Base-by-base conservation (phyloP, 2,888 invertebrate species). In the Lissonota sp. region DNA sequence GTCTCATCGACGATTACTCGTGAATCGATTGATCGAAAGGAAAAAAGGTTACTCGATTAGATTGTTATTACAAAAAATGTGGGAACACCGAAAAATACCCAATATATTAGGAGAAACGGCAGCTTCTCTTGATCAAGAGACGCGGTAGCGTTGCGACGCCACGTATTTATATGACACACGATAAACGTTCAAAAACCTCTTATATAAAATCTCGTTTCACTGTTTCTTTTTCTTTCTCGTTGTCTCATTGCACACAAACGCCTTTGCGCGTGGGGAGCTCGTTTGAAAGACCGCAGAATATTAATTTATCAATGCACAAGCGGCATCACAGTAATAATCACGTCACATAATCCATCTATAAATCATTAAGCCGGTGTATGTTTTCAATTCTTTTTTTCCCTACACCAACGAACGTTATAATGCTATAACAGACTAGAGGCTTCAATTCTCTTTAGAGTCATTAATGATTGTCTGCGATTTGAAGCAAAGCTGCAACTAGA, bases 241-340 rank as follows among this genome's bases (percentile, higher is more conserved):
- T 80, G 82, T 82, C 80, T 79, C 71, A 77, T 76, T 66, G 76
- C 60, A 63, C 75, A 71, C 79, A 80, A 76, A 75, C 26, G 26
- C 14, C 12, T 53, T 53, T 14, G 72, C 42, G 72, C 80, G 80
- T 44, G 55, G 37, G 7, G 40, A 57, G 44, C 46, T 16, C 37
- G 46, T 76, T 49, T 39, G 7, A 44, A 26, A 16, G 73, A 80
- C 82, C 82, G 79, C 74, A 62, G 79, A 83, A 84, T 88, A 88
- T 90, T 88, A 90, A 91, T 91, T 90, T 88, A 91, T 91, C 90
- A 88, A 87, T 88, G 86, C 14, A 49, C 85, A 84, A 85, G 83
- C 81, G 82, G 80, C 84, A 2, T 26, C 26, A 26, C 26, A 26
- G 85, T 88, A 89, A 90, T 90, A 90, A 91, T 90, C 88, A 88